Base-by-base conservation (phyloP, 2,888 invertebrate genomes). In the Drosophila mimica region DNA sequence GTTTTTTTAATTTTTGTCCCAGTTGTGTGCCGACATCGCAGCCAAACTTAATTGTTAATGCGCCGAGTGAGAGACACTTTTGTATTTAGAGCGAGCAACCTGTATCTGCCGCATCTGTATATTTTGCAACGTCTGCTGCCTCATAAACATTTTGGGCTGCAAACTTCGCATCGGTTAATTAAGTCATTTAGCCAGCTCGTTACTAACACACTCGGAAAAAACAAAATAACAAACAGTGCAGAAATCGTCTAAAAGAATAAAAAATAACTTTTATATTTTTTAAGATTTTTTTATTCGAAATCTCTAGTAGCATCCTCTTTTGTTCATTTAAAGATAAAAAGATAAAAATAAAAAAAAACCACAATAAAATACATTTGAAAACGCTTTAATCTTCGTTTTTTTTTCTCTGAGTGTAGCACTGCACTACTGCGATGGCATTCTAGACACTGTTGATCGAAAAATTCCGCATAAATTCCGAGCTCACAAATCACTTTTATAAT, bases 181-280 rank as follows among this genome's bases (percentile, higher is more conserved):
- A 87, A 87, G 87, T 90, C 90, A 90, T 87, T 84, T 87, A 81
- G 86, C 81, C 90, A 86, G 87, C 71, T 90, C 83, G 79, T 83
- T 88, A 90, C 83, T 75, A 78, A 73, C 48, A 76, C 59, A 56
- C 48, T 59, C n/a, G 13, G 13, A 36, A 59, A 57, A 36, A 40
- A 5, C 11, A 17, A 3, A 30, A 40, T 6, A 11, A 15, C 30
- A 30, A 17, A 11, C 30, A 36, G 52, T 46, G 70, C 31, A 52
- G 13, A n/a, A 13, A 9, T 8, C 20, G 15, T 20, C 20, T 15
- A 20, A 7, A 20, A 4, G 13, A 13, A 13, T 46, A 7, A 2
- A 13, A 13, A 20, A 7, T 46, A 7, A 20, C 7, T 46, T 2
- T 4, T 46, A 20, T 46, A 15, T 20, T 20, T 2, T 20, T 20